Conservation (phyloP, 1,140 invertebrate genomes). For the Rhyzopertha dominica region DNA sequence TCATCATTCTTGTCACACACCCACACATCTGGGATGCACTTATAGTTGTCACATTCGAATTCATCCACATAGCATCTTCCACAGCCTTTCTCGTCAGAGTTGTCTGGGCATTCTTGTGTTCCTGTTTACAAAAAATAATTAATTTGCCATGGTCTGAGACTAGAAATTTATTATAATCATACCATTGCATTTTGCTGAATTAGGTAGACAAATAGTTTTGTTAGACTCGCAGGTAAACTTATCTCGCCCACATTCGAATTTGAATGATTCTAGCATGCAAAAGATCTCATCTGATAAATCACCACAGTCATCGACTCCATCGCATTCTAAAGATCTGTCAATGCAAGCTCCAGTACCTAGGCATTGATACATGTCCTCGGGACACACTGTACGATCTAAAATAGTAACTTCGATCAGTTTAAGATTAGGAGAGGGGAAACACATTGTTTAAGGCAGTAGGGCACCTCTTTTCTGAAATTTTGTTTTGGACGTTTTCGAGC, state of each 20-base stretch:
- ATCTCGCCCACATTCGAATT: constrained; percentile 17
- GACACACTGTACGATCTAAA: too few species aligned
- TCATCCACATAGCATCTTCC: constrained; percentile 49
- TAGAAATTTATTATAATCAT: constrained; percentile 50
- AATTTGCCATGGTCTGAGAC: too few species aligned
- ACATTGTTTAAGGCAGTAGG: too few species aligned
- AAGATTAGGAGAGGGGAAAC: too few species aligned
- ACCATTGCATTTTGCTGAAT: constrained; percentile 37
- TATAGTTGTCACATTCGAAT: constrained; percentile 51
- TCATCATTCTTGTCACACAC: constrained; percentile 63
- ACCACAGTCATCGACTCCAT: constrained; percentile 50
- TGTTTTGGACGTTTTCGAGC: too few species aligned
- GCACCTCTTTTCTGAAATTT: too few species aligned
- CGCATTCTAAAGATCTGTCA: constrained; percentile 46
- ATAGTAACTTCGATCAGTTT: too few species aligned
- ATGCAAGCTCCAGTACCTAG: too few species aligned
- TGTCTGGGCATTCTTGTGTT: constrained; percentile 63
- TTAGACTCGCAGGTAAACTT: constrained; percentile 55
- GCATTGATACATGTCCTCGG: constrained; percentile 45
- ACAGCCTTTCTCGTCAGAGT: constrained; percentile 59
- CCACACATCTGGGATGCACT: constrained; percentile 56
- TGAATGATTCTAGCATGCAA: constrained; percentile 37
- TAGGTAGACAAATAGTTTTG: constrained; percentile 51
- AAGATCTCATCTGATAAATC: constrained; percentile 49
- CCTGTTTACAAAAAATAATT: constrained; percentile 38